Conservation (phyloP, 2,113 vertebrate species). For the Colius striatus region DNA sequence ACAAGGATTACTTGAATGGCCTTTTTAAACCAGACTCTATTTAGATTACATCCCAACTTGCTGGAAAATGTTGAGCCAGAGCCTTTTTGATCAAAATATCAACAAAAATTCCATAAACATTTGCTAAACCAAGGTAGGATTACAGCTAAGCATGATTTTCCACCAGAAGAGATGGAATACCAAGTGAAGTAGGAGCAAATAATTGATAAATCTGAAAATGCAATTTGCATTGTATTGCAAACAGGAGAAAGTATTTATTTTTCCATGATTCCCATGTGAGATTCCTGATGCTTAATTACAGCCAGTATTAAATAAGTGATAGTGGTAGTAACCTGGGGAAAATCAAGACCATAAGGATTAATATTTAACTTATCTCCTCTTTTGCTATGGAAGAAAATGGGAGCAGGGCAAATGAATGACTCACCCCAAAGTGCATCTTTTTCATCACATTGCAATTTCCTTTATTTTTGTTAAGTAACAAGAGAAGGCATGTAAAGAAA, state of each 20-base stretch:
- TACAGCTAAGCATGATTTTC: background rate
- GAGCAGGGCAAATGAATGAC: background rate
- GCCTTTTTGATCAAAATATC: background rate
- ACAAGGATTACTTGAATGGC: background rate
- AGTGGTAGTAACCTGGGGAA: background rate
- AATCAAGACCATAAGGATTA: background rate
- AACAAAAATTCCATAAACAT: rapidly evolving
- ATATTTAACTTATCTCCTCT: background rate
- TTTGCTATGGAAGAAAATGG: background rate
- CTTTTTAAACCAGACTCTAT: background rate
- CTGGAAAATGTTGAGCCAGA: background rate
- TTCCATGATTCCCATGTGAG: background rate
- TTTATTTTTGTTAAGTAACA: background rate
- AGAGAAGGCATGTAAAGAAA: background rate
- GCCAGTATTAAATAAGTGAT: background rate
- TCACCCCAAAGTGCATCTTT: background rate
- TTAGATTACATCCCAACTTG: background rate
- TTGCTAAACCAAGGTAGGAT: background rate
- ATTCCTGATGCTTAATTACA: background rate
- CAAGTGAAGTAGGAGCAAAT: background rate
- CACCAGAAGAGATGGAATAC: background rate
- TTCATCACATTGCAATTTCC: background rate
- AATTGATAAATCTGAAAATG: background rate
- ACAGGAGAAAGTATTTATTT: background rate
- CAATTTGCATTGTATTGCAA: background rate